Evolutionary conservation across 2,888 invertebrate genomes (phyloP).

Genomic region (Thumatha senex): DNA sequence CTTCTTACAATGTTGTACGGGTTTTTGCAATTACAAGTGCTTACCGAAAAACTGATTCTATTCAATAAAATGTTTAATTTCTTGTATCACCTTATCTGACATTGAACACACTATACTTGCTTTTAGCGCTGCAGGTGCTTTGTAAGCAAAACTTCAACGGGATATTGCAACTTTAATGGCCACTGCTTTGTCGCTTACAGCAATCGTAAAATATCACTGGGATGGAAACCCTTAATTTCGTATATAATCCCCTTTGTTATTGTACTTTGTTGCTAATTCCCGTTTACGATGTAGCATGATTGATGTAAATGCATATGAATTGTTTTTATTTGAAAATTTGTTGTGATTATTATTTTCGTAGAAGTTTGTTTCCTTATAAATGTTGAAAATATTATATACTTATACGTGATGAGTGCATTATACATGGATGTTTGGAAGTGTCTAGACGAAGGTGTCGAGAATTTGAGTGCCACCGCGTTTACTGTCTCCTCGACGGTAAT

Average conservation of each 20-base stretch:
- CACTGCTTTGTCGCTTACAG: conserved; percentile 73
- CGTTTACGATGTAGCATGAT: conserved; percentile 51
- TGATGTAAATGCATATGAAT: conserved; percentile 26
- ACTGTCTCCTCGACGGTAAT: conserved; percentile 56
- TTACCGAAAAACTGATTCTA: neutral
- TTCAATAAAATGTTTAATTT: neutral
- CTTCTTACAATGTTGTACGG: conserved; percentile 54
- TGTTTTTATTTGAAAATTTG: conserved; percentile 38
- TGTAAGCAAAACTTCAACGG: conserved; percentile 39
- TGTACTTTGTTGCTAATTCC: conserved; percentile 69
- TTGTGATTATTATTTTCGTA: neutral
- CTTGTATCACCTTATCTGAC: neutral
- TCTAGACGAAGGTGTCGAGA: conserved; percentile 71
- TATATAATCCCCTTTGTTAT: conserved; percentile 73
- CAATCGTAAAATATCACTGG: conserved; percentile 76
- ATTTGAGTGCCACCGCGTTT: conserved; percentile 73
- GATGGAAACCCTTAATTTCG: conserved; percentile 78
- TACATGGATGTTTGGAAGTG: conserved; percentile 40
- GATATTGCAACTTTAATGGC: conserved; percentile 70
- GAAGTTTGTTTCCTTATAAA: neutral
- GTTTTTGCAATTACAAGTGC: conserved; percentile 36
- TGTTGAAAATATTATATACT: conserved; percentile 10
- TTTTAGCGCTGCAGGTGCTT: conserved; percentile 12
- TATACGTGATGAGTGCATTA: conserved; percentile 20
- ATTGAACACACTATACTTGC: no score